A percentile compares a stretch with the other conserved stretches of the same genome.
phyloP scores from a whole-genome alignment of 2,888 invertebrate genomes.

The Hemaris fuciformis region DNA sequence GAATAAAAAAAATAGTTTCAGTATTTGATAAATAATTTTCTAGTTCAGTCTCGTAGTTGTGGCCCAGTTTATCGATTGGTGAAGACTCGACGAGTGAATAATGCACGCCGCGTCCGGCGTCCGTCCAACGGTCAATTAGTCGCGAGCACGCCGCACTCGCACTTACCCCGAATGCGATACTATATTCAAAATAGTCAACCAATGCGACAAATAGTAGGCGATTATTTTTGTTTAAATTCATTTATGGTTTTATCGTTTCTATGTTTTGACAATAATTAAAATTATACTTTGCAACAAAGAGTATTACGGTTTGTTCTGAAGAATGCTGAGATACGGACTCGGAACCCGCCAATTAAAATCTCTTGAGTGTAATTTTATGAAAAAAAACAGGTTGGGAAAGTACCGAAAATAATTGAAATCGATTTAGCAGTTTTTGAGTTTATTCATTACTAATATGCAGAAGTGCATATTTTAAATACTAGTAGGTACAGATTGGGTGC shows the following conservation, averaged over 20 bases:
- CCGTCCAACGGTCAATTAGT: slow-evolving; percentile 39
- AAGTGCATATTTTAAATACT: too few relatives aligned
- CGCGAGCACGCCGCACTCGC: slow-evolving; percentile 15
- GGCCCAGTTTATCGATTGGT: slow-evolving; percentile 14
- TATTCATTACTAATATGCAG: too few relatives aligned
- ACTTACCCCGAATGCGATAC: slow-evolving; percentile 4
- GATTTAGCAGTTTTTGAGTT: too few relatives aligned
- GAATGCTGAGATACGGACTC: too few relatives aligned
- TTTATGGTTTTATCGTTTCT: neutral
- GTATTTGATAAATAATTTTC: neutral
- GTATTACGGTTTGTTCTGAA: too few relatives aligned
- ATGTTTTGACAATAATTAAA: neutral
- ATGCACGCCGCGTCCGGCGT: slow-evolving; percentile 32
- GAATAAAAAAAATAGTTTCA: too few relatives aligned
- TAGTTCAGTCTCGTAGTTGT: neutral
- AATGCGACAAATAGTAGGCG: slow-evolving; percentile 13
- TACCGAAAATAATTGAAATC: too few relatives aligned
- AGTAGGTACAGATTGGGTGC: too few relatives aligned
- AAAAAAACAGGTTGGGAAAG: too few relatives aligned
- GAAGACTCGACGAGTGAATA: slow-evolving; percentile 29
- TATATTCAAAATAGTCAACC: neutral
- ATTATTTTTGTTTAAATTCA: neutral
- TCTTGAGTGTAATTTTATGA: too few relatives aligned
- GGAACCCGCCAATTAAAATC: too few relatives aligned
- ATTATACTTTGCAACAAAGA: too few relatives aligned